phyloP scores from a whole-genome alignment of 2,797 vertebrate genomes.

The Thaleichthys pacificus region DNA sequence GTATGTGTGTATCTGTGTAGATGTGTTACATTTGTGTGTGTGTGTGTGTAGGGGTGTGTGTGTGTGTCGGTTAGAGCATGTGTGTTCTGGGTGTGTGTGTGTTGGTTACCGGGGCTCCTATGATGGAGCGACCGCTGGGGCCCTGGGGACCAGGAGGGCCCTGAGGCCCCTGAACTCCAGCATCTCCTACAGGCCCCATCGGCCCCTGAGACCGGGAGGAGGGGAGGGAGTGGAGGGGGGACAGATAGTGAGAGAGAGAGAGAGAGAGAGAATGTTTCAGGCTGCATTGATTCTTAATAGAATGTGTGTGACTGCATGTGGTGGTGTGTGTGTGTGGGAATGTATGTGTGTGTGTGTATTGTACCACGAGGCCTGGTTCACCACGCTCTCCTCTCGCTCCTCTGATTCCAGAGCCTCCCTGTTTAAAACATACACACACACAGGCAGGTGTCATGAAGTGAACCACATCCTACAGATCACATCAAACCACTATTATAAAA shows the following conservation, averaged over 20 bases:
- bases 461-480: neutral
- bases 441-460: neutral
- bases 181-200: conserved; percentile 84
- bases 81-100: conserved; percentile 11
- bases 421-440: conserved; percentile 37
- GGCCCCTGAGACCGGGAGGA: conserved; percentile 75
- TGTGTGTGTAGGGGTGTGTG: conserved; percentile 14
- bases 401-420: conserved; percentile 91
- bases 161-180: conserved; percentile 84
- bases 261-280: neutral
- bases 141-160: conserved; percentile 91
- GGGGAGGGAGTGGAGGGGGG: neutral
- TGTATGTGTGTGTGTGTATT: conserved; percentile 14
- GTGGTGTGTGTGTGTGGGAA: neutral
- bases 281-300: neutral
- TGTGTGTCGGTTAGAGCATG: conserved; percentile 14
- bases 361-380: conserved; percentile 84
- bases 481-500: neutral
- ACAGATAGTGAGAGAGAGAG: neutral
- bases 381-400: conserved; percentile 91
- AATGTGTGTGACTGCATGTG: neutral
- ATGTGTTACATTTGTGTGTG: conserved; percentile 1
- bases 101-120: conserved; percentile 84
- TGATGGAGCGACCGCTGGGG: conserved; percentile 91
- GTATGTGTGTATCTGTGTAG: neutral